Conservation (phyloP, 1,140 invertebrate species). For the Pseudomyrmex pallidus region DNA sequence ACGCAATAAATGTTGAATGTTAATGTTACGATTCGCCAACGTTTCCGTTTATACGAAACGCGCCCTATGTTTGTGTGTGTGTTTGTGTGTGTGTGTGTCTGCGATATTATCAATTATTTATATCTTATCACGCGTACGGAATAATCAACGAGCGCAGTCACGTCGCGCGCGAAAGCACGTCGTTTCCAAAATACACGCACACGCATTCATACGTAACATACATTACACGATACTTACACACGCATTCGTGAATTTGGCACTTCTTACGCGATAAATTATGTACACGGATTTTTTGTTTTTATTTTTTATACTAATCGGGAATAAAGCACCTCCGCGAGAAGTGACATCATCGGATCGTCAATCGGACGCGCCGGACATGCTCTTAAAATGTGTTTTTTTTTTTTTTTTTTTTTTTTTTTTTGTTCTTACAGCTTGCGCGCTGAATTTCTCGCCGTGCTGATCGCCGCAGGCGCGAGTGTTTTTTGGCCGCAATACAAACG, state of each 20-base stretch:
- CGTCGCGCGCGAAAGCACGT: conserved; percentile 24
- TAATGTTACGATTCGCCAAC: conserved; percentile 30
- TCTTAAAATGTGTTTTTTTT: conserved; percentile 63
- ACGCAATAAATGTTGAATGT: conserved; percentile 44
- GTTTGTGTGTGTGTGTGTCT: neutral
- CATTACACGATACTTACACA: neutral
- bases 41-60: conserved; percentile 18
- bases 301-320: conserved; percentile 13
- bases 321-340: conserved; percentile 31
- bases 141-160: conserved; percentile 51
- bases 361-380: conserved; percentile 40
- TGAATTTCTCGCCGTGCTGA: conserved; percentile 4
- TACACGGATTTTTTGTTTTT: conserved; percentile 39
- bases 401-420: conserved; percentile 55
- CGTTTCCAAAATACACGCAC: conserved; percentile 2
- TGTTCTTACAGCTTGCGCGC: conserved; percentile 45
- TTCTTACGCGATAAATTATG: conserved; percentile 71
- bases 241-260: conserved; percentile 72
- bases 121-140: conserved; percentile 47
- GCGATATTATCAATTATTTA: conserved; percentile 48
- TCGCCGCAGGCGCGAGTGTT: neutral
- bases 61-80: neutral
- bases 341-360: conserved; percentile 19
- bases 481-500: neutral
- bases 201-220: conserved; percentile 17